Conservation (phyloP, 1,140 invertebrate genomes). For the Papilio aristodemus region DNA sequence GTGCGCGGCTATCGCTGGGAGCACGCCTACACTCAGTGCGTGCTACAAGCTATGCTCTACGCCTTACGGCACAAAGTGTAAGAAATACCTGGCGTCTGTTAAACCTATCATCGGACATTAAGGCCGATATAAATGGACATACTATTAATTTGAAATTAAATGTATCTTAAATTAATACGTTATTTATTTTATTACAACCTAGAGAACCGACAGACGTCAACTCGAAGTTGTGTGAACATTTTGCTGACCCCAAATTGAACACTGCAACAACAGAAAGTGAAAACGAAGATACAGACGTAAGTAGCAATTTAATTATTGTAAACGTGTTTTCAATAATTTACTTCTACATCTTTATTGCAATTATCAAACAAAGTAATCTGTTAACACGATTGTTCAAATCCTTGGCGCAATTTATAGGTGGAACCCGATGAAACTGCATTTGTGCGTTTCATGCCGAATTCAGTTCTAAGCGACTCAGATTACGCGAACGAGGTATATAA, state of each 20-base stretch:
- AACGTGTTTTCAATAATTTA: not conserved
- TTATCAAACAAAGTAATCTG: not conserved
- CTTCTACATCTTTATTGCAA: not conserved
- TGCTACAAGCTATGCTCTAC: constrained; percentile 88
- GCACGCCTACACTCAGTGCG: constrained; percentile 90
- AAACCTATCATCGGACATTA: no score
- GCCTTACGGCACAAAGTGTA: constrained; percentile 72
- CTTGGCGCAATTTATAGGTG: constrained; percentile 57
- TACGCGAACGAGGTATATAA: constrained; percentile 90
- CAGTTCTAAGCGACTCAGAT: constrained; percentile 82
- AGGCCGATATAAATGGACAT: no score
- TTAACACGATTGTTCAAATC: not conserved
- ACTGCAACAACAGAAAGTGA: constrained; percentile 43
- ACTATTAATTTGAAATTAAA: no score
- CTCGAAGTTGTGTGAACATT: constrained; percentile 69
- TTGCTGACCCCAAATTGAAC: constrained; percentile 63
- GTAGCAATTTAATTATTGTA: constrained; percentile 26
- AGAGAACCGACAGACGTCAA: constrained; percentile 65
- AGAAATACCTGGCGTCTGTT: no score
- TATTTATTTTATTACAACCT: constrained; percentile 37
- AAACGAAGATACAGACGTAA: constrained; percentile 51
- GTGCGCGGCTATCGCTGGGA: constrained; percentile 88
- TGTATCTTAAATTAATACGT: not conserved
- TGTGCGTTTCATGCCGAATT: constrained; percentile 89
- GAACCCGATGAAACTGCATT: constrained; percentile 86